Percentiles rank a stretch among this genome's conserved stretches.
Evolutionary conservation across 2,113 vertebrate genomes (phyloP).

Genomic region (Anseranas semipalmata): DNA sequence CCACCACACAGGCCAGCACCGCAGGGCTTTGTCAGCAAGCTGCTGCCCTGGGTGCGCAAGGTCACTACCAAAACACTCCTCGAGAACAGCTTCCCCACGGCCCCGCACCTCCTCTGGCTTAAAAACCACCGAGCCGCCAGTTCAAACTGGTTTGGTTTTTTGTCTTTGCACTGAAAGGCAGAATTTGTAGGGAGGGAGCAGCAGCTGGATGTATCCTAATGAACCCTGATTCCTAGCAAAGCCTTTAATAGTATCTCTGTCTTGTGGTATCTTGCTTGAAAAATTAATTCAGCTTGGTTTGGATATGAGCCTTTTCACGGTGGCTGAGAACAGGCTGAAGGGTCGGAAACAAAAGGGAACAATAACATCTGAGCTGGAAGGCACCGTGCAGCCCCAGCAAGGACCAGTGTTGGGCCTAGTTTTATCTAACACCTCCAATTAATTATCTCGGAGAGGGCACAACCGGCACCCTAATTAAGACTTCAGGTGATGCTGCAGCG

Average conservation of each 20-base stretch:
- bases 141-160: constrained; percentile 3
- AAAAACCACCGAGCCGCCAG: constrained; percentile 18
- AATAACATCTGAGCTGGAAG: constrained; percentile 51
- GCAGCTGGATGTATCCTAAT: constrained; percentile 28
- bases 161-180: constrained; percentile 29
- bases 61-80: neutral
- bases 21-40: neutral
- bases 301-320: constrained; percentile 44
- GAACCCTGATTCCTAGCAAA: constrained; percentile 58
- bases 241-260: constrained; percentile 15
- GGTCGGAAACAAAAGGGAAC: constrained; percentile 60
- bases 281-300: constrained; percentile 64
- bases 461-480: constrained; percentile 73
- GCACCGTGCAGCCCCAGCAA: constrained; percentile 14
- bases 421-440: constrained; percentile 72
- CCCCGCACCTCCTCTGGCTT: neutral
- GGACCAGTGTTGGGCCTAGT: constrained; percentile 17
- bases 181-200: neutral
- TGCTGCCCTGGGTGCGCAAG: neutral
- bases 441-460: constrained; percentile 64
- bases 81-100: neutral
- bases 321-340: constrained; percentile 21
- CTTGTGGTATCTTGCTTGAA: constrained; percentile 48
- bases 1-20: rapidly evolving
- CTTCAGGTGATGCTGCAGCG: constrained; percentile 61